A percentile compares a stretch with the other conserved stretches of the same genome.
Evolutionary conservation across 1,140 invertebrate genomes (phyloP).

Genomic region (Drosophila jambulina): DNA sequence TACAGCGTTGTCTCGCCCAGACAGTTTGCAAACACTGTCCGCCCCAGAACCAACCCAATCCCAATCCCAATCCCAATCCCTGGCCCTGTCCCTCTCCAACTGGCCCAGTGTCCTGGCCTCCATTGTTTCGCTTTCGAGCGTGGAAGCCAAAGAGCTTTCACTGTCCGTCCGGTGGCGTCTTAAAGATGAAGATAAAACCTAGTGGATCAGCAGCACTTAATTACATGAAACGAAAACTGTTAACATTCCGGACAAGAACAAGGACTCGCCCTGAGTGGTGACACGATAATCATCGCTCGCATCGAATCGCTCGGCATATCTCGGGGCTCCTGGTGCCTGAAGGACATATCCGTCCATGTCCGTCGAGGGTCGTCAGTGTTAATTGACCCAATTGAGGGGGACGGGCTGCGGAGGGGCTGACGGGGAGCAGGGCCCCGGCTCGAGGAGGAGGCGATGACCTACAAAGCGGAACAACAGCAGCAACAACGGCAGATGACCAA

Average conservation of each 20-base stretch:
- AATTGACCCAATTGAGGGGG: conserved; percentile 73
- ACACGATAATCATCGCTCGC: conserved; percentile 73
- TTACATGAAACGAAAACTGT: conserved; percentile 83
- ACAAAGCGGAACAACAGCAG: conserved; percentile 31
- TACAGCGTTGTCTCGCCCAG: conserved; percentile 75
- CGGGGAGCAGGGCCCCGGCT: no score
- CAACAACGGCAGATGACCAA: conserved; percentile 35
- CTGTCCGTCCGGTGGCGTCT: conserved; percentile 26
- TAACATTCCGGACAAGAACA: conserved; percentile 56
- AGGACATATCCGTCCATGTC: conserved; percentile 24
- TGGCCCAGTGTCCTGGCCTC: conserved; percentile 12
- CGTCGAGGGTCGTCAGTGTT: conserved; percentile 44
- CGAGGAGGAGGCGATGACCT: conserved; percentile 44
- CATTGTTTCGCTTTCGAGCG: conserved; percentile 56
- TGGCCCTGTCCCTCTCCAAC: background rate
- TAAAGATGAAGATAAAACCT: conserved; percentile 67
- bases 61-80: background rate
- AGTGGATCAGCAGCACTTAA: conserved; percentile 82
- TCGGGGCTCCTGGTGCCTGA: conserved; percentile 33
- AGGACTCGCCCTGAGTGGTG: conserved; percentile 20
- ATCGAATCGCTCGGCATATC: conserved; percentile 34
- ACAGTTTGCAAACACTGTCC: conserved; percentile 74
- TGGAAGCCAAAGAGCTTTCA: conserved; percentile 68
- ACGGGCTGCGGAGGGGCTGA: background rate
- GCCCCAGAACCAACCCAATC: background rate